Evolutionary conservation across 2,797 vertebrate genomes (phyloP).

Genomic region (Harpagifer antarcticus): DNA sequence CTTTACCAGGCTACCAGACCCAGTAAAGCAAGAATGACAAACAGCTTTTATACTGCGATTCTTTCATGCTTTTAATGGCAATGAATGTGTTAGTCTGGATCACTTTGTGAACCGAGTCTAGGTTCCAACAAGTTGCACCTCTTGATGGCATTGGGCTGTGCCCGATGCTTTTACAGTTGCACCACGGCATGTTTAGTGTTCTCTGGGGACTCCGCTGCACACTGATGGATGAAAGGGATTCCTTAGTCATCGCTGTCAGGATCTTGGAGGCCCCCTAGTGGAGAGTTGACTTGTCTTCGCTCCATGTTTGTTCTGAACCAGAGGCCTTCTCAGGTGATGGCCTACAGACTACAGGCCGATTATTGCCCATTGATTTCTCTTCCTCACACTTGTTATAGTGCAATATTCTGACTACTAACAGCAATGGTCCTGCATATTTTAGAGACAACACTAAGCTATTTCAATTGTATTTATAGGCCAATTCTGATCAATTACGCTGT

Average conservation of each 20-base stretch:
- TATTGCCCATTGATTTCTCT: slow-evolving; percentile 43
- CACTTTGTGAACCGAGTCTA: slow-evolving; percentile 57
- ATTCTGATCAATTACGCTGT: slow-evolving; percentile 41
- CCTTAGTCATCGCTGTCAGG: slow-evolving; percentile 51
- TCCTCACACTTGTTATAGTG: slow-evolving; percentile 57
- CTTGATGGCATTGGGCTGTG: slow-evolving; percentile 61
- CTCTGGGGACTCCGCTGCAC: slow-evolving; percentile 42
- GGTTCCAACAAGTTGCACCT: slow-evolving; percentile 53
- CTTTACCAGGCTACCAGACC: slow-evolving; percentile 47
- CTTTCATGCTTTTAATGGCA: slow-evolving; percentile 74
- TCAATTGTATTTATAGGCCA: slow-evolving; percentile 38
- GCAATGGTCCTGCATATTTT: slow-evolving; percentile 50
- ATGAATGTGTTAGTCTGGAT: slow-evolving; percentile 81
- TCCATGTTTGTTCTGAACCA: slow-evolving; percentile 53
- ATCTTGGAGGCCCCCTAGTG: slow-evolving; percentile 63
- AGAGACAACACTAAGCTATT: slow-evolving; percentile 38
- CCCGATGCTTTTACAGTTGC: slow-evolving; percentile 52
- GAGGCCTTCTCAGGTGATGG: slow-evolving; percentile 75
- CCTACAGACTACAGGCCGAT: slow-evolving; percentile 49
- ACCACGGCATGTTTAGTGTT: slow-evolving; percentile 52
- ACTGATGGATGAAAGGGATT: slow-evolving; percentile 58
- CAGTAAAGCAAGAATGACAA: slow-evolving; percentile 62
- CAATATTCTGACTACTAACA: slow-evolving; percentile 69
- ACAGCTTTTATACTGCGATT: slow-evolving; percentile 67
- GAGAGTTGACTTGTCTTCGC: slow-evolving; percentile 63